Percentiles rank a stretch among this genome's conserved stretches.
Conservation (phyloP, 2,797 vertebrate genomes). For the Chelidonichthys spinosus region DNA sequence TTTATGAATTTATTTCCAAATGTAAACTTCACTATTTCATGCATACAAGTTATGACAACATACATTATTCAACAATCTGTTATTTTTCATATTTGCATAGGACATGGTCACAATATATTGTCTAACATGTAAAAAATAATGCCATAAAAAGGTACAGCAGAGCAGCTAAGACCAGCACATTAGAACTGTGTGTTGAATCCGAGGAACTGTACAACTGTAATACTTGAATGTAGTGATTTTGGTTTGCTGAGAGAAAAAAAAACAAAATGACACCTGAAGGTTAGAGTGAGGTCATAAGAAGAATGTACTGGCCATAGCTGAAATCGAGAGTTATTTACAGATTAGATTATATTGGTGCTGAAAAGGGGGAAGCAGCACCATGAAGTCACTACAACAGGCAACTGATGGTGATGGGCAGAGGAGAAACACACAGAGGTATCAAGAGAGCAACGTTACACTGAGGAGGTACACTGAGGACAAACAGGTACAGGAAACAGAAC, state of each 20-base stretch:
- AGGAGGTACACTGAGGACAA: slow-evolving; percentile 74
- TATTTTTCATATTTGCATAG: slow-evolving; percentile 95
- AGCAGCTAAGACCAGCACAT: slow-evolving; percentile 93
- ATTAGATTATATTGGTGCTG: slow-evolving; percentile 81
- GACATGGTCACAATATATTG: slow-evolving; percentile 98
- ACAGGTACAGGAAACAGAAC: slow-evolving; percentile 61
- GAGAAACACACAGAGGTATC: slow-evolving; percentile 81
- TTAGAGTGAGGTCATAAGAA: slow-evolving; percentile 82
- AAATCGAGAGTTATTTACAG: slow-evolving; percentile 84
- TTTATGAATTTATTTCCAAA: slow-evolving; percentile 97
- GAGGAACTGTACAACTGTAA: slow-evolving; percentile 92
- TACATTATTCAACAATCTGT: slow-evolving; percentile 93
- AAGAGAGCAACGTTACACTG: slow-evolving; percentile 81
- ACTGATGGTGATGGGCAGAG: slow-evolving; percentile 85
- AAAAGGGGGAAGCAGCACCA: slow-evolving; percentile 81
- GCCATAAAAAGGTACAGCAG: slow-evolving; percentile 95
- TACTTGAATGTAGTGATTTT: slow-evolving; percentile 95
- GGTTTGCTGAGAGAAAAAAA: slow-evolving; percentile 80
- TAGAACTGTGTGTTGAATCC: slow-evolving; percentile 79
- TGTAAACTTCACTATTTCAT: slow-evolving; percentile 99
- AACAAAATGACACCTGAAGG: slow-evolving; percentile 82
- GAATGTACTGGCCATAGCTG: slow-evolving; percentile 87
- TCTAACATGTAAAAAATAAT: slow-evolving; percentile 99
- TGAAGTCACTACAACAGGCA: slow-evolving; percentile 86
- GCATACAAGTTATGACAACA: slow-evolving; percentile 97